Base-by-base conservation (phyloP, 1,140 invertebrate species). In the Adoxophyes honmai region DNA sequence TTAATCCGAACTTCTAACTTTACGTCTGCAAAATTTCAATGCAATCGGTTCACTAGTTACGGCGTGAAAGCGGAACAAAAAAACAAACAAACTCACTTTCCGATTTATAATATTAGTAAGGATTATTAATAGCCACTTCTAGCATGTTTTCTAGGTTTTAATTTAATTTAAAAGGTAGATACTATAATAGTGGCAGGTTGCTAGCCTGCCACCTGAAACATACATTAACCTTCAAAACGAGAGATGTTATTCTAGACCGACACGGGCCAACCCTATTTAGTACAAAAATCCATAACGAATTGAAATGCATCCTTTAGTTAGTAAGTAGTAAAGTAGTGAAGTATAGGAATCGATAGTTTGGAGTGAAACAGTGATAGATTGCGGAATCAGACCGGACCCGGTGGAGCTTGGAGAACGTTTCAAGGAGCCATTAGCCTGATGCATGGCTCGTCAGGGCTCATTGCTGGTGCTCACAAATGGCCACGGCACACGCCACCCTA, bases 391-490 rank as follows among this genome's bases (percentile, higher is more conserved):
- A 44, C 28, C 42, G 16, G 16, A 13, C 2, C n/a, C 39, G 18
- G 39, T 16, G 39, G 15, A 44, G 39, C 39, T 10, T 44, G 39
- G n/a, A 44, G 39, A 42, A 42, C 1, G 15, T 28, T 33, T 11
- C 42, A 28, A 2, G 18, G n/a, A 48, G 42, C 42, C 42, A 48
- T 48, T 48, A 48, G 18, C 18, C 18, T 48, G 42, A 28, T 11
- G n/a, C 42, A 13, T 33, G 5, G 42, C 16, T 44, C 42, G 42
- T 48, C 42, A 48, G 18, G 42, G 16, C 42, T 48, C 42, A 48
- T 48, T 48, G 42, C 42, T 28, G 42, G 42, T 11, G 16, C 10
- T 21, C n/a, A 44, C 10, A 5, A 28, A 48, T 48, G 42, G 21
- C 13, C 16, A 2, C 42, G n/a, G 42, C 11, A 2, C 42, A 48